Conservation (phyloP, 2,888 invertebrate genomes). For the Clusia tigrina region DNA sequence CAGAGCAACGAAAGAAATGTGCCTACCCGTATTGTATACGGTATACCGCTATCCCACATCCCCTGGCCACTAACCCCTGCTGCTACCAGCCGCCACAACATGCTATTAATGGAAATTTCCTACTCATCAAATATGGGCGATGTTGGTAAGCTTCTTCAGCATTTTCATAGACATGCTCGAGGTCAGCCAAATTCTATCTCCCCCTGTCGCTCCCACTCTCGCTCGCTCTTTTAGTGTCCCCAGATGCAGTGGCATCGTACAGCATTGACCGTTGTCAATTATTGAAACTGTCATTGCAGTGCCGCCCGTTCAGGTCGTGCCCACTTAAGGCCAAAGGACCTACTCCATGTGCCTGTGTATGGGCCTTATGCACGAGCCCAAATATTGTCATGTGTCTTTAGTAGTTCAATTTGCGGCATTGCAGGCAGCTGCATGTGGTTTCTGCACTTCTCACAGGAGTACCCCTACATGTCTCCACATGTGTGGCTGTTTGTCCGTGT, state of each 20-base stretch:
- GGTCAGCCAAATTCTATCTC: background rate
- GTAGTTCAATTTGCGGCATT: slow-evolving; percentile 22
- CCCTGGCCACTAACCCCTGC: no score
- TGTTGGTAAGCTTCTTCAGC: background rate
- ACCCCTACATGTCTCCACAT: background rate
- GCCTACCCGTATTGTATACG: no score
- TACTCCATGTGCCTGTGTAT: background rate
- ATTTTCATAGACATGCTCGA: background rate
- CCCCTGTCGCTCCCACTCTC: background rate
- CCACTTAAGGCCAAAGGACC: background rate
- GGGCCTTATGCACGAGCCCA: slow-evolving; percentile 17
- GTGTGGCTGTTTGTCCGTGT: background rate
- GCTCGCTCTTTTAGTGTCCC: background rate
- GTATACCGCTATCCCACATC: no score
- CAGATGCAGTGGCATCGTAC: background rate
- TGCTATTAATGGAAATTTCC: slow-evolving; percentile 1
- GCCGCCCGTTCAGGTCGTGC: background rate
- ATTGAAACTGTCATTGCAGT: background rate
- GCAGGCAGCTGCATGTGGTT: slow-evolving; percentile 12
- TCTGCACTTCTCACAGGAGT: background rate
- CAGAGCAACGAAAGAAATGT: no score
- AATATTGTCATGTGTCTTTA: background rate
- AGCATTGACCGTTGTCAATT: slow-evolving; percentile 6
- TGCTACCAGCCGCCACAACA: background rate
- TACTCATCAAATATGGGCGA: background rate